phyloP scores from a whole-genome alignment of 2,888 invertebrate genomes.

The Epinotia brunnichana region DNA sequence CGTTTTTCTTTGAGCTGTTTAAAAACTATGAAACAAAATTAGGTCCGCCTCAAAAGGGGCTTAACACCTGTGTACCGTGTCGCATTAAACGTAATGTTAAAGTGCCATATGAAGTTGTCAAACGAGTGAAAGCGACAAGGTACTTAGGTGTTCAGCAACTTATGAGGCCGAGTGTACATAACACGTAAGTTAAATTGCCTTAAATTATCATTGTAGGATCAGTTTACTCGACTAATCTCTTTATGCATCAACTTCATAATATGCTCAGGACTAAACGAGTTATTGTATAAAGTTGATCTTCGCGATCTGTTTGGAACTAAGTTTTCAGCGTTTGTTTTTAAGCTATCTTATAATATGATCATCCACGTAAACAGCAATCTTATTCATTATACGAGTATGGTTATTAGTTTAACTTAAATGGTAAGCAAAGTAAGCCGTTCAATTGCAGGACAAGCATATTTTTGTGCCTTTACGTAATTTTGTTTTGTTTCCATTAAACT shows the following conservation, averaged over 20 bases:
- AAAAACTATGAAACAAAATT: slow-evolving; percentile 6
- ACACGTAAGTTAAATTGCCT: slow-evolving; percentile 19
- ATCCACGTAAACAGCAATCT: not conserved
- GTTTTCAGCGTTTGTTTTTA: slow-evolving; percentile 21
- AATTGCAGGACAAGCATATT: slow-evolving; percentile 61
- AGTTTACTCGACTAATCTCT: slow-evolving; percentile 26
- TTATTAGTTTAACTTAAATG: too few species aligned
- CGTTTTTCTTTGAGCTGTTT: not conserved
- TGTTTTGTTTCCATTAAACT: slow-evolving; percentile 76
- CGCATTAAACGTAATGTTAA: too few species aligned
- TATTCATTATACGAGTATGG: not conserved
- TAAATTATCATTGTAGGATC: slow-evolving; percentile 19
- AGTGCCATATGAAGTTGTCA: too few species aligned
- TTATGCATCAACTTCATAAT: slow-evolving; percentile 6
- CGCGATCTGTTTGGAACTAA: slow-evolving; percentile 11
- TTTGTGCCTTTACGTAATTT: slow-evolving; percentile 55
- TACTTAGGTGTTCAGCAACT: too few species aligned
- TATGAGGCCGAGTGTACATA: too few species aligned
- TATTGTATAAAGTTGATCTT: slow-evolving; percentile 20
- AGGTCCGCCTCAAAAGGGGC: too few species aligned
- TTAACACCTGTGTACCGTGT: too few species aligned
- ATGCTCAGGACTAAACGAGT: slow-evolving; percentile 11
- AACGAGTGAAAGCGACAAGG: too few species aligned
- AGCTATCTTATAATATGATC: slow-evolving; percentile 1
- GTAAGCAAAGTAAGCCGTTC: not conserved